Evolutionary conservation across 2,888 invertebrate genomes (phyloP).

Genomic region (Bibio marci): DNA sequence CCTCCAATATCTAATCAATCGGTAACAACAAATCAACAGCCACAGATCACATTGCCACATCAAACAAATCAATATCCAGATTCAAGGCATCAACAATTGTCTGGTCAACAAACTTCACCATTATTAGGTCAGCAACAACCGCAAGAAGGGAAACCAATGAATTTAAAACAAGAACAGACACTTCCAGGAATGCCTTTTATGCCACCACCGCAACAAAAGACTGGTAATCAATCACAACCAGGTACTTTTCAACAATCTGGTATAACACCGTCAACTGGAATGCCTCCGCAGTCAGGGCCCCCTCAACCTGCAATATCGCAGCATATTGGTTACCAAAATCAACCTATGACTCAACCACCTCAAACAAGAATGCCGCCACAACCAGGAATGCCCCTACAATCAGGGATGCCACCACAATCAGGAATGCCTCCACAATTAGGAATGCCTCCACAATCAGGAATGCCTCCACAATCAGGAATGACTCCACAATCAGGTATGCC

Average conservation of each 20-base stretch:
- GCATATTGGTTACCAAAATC: conserved; percentile 4
- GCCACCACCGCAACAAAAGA: conserved; percentile 8
- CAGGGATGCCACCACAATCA: conserved; percentile 6
- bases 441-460: conserved; percentile 11
- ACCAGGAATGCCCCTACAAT: conserved; percentile 5
- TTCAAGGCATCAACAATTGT: not conserved
- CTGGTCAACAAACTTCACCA: not conserved
- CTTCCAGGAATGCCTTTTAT: conserved; percentile 13
- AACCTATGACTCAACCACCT: conserved; percentile 1
- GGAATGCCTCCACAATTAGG: conserved; percentile 7
- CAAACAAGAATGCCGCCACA: conserved; percentile 9
- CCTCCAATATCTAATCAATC: no score
- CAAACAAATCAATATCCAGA: not conserved
- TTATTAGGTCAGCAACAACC: conserved; percentile 7
- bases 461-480: conserved; percentile 7
- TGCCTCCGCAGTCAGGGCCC: conserved; percentile 8
- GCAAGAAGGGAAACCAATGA: conserved; percentile 14
- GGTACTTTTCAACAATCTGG: no score
- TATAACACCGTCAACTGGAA: conserved; percentile 9
- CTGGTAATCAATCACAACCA: not conserved
- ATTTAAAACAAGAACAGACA: conserved; percentile 13
- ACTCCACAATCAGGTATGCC: conserved; percentile 6
- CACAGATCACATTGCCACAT: not conserved
- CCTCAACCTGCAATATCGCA: conserved; percentile 5
- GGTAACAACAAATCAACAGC: not conserved